Evolutionary conservation across 2,888 invertebrate species (phyloP).

Genomic region (Sthenelais limicola): DNA sequence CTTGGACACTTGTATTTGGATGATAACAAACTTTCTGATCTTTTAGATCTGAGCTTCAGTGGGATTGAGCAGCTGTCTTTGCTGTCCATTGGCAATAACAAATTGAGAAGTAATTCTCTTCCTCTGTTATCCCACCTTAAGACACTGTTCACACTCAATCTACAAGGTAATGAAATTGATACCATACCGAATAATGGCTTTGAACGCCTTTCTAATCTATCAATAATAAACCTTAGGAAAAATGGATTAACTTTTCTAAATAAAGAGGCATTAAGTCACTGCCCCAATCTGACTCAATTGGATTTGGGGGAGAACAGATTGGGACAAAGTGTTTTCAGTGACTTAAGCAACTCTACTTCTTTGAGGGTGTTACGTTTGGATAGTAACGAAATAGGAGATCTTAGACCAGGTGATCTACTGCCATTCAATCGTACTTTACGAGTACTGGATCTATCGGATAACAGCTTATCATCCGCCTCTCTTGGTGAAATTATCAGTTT

Average conservation of each 20-base stretch:
- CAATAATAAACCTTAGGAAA: conserved; percentile 37
- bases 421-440: conserved; percentile 20
- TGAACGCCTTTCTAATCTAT: conserved; percentile 40
- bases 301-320: conserved; percentile 45
- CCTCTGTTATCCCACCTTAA: conserved; percentile 24
- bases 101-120: conserved; percentile 26
- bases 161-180: conserved; percentile 41
- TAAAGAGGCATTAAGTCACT: background rate
- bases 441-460: conserved; percentile 33
- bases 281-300: conserved; percentile 41
- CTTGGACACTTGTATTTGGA: conserved; percentile 39
- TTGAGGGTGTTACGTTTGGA: conserved; percentile 36
- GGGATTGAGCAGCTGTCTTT: conserved; percentile 20
- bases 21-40: conserved; percentile 28
- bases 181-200: conserved; percentile 28
- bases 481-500: conserved; percentile 22
- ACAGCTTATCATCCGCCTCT: background rate
- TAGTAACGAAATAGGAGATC: conserved; percentile 11
- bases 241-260: conserved; percentile 34
- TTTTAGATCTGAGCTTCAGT: conserved; percentile 35
- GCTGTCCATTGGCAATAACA: conserved; percentile 42
- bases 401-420: background rate
- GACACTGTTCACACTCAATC: conserved; percentile 31
- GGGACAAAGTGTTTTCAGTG: conserved; percentile 5
- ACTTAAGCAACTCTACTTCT: conserved; percentile 14